Evolutionary conservation across 2,888 invertebrate species (phyloP).

Genomic region (Amiota minor): DNA sequence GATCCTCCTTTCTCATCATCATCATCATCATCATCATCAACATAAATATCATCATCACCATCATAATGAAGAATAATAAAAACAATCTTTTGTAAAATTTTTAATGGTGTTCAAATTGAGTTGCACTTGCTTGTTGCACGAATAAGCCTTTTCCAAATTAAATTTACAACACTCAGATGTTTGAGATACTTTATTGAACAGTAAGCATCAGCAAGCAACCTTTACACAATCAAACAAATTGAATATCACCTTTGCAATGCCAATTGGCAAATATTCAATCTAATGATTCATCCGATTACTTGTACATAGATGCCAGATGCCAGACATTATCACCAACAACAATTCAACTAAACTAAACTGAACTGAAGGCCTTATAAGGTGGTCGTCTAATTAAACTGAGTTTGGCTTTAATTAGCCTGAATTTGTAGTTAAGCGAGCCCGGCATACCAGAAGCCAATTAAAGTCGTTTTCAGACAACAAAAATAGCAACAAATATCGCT

Average conservation of each 20-base stretch:
- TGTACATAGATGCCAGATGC: background rate
- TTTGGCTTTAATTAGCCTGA: slow-evolving; percentile 56
- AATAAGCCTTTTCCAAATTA: too few species aligned
- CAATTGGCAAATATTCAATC: background rate
- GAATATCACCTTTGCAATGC: slow-evolving; percentile 19
- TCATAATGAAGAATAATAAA: background rate
- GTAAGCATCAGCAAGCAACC: too few species aligned
- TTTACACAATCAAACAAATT: slow-evolving; percentile 7
- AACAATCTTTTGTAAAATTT: too few species aligned
- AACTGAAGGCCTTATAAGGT: slow-evolving; percentile 52
- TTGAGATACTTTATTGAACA: too few species aligned
- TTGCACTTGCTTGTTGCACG: too few species aligned
- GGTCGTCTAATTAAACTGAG: slow-evolving; percentile 62
- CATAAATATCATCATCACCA: background rate
- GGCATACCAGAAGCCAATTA: slow-evolving; percentile 51
- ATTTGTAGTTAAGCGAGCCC: slow-evolving; percentile 29
- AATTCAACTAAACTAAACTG: too few species aligned
- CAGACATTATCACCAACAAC: background rate
- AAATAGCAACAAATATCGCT: background rate
- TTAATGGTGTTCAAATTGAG: too few species aligned
- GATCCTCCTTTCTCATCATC: slow-evolving; percentile 50
- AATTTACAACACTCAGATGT: too few species aligned
- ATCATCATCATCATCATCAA: background rate
- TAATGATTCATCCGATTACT: background rate
- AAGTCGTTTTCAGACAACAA: slow-evolving; percentile 43